These are phyloP conservation scores for Hirundichthys speculiger DNA, from an alignment of 2,113 vertebrate species.

Conservation along the genomic window DNA sequence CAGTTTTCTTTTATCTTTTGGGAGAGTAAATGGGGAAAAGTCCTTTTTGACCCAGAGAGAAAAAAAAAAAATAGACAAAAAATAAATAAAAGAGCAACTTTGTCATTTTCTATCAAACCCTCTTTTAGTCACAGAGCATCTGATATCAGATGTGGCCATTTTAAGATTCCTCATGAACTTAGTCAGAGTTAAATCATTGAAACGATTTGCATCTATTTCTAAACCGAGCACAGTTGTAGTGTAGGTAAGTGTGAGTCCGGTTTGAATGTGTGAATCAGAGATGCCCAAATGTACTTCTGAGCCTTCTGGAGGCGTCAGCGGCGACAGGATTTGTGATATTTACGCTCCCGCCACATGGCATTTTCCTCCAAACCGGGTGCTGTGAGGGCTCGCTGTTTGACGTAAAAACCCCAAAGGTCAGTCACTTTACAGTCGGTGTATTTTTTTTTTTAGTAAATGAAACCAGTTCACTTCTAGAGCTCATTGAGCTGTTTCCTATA, in stretches of 20 bases:
- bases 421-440: not conserved
- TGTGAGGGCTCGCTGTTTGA: slow-evolving; percentile 11
- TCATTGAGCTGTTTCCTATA: not conserved
- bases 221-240: slow-evolving; percentile 33
- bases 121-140: not conserved
- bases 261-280: slow-evolving; percentile 50
- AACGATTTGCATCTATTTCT: slow-evolving; percentile 17
- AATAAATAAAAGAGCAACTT: no score
- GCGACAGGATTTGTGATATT: slow-evolving; percentile 34
- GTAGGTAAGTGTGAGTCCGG: slow-evolving; percentile 42
- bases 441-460: slow-evolving; percentile 19
- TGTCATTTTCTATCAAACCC: no score
- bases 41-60: no score
- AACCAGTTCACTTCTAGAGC: not conserved
- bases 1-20: not conserved
- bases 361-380: slow-evolving; percentile 30
- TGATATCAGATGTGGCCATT: not conserved
- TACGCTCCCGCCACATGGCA: slow-evolving; percentile 43
- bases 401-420: slow-evolving; percentile 24
- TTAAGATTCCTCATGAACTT: not conserved
- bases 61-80: no score
- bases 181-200: not conserved
- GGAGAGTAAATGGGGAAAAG: not conserved
- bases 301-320: slow-evolving; percentile 31
- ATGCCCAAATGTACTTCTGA: slow-evolving; percentile 22